Base-by-base conservation (phyloP, 92 coral and sea anemone genomes). In the Hydrozoanthus gracilis region DNA sequence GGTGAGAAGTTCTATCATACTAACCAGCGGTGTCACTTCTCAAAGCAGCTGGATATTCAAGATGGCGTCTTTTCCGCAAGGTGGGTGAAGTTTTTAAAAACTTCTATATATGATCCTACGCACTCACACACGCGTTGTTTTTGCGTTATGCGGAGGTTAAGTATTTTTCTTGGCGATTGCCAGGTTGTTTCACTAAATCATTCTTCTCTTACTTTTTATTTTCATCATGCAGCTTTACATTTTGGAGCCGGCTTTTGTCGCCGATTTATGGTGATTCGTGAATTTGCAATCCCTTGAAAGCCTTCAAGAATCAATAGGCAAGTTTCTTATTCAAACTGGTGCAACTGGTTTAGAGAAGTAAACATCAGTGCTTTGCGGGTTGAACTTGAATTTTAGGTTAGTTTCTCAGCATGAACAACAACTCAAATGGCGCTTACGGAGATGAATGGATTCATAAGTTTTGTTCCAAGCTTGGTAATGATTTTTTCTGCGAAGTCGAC, bases 401-500 rank as follows among this genome's bases (percentile, higher is more conserved):
- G 51, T 20, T 74, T 74, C 58, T 14, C 79, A 74, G 79, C 79
- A 74, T 74, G 79, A 74, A 60, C 16, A n/a, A 10, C 51, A 51
- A 50, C 39, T 39, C 10, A n/a, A 50, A 78, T 50, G 87, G 78
- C 14, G 85, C 71, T 51, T 67, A 68, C n/a, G 84, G 88, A 5
- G 86, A 77, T 49, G 95, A 91, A 18, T 95, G 98, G 98, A 90
- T 95, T 62, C 94, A 88, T 85, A 92, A 92, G 27, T 95, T 95
- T 87, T 91, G 96, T 77, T 93, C 96, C 44, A 91, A 92, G 77
- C 92, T 92, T 16, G 98, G 98, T 7, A 91, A 95, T 73, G 98
- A 95, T 76, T 93, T 91, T 77, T 93, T 95, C 61, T 94, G 96
- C 79, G 98, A 95, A 86, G 92, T 95, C 15, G 98, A 95, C 68